A percentile compares a stretch with the other conserved stretches of the same genome.
These are phyloP conservation scores for Petrocephalus schoutedeni DNA, from an alignment of 2,797 vertebrate species.

Conservation along the genomic window DNA sequence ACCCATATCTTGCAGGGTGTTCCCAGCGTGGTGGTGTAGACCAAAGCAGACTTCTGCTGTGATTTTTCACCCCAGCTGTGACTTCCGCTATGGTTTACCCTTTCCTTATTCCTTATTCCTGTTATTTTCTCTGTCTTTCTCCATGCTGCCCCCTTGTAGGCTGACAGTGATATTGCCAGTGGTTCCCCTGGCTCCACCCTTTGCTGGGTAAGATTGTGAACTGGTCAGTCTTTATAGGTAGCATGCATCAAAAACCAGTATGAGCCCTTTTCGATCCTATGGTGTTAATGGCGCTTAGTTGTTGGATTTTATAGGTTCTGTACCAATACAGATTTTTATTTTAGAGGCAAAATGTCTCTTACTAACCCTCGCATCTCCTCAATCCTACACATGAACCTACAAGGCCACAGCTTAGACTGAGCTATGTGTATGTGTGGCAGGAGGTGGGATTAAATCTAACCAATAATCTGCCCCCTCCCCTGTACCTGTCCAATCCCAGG, in stretches of 20 bases:
- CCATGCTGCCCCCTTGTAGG: constrained; percentile 42
- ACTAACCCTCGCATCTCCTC: not conserved
- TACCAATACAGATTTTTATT: not conserved
- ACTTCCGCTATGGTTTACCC: not conserved
- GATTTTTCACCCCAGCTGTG: not conserved
- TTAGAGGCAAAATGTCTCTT: not conserved
- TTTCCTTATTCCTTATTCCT: not conserved
- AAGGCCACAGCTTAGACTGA: not conserved
- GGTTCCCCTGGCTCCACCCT: constrained; percentile 34
- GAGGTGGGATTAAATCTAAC: not conserved
- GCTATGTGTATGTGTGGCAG: not conserved
- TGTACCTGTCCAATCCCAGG: constrained; percentile 45
- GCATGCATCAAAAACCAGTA: not conserved
- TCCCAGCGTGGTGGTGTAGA: not conserved
- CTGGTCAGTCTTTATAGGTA: not conserved
- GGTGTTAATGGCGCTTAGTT: not conserved
- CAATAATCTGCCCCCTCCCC: constrained; percentile 27
- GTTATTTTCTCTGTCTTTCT: not conserved
- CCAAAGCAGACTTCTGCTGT: not conserved
- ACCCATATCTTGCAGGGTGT: not conserved
- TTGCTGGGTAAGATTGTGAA: constrained; percentile 58
- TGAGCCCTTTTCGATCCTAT: not conserved
- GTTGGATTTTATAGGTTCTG: not conserved
- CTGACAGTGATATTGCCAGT: constrained; percentile 33
- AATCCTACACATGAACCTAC: not conserved